Evolutionary conservation across 2,113 vertebrate species (phyloP), one percentile per base, ranked within the genome.

Genomic region (Festucalex cinctus): DNA sequence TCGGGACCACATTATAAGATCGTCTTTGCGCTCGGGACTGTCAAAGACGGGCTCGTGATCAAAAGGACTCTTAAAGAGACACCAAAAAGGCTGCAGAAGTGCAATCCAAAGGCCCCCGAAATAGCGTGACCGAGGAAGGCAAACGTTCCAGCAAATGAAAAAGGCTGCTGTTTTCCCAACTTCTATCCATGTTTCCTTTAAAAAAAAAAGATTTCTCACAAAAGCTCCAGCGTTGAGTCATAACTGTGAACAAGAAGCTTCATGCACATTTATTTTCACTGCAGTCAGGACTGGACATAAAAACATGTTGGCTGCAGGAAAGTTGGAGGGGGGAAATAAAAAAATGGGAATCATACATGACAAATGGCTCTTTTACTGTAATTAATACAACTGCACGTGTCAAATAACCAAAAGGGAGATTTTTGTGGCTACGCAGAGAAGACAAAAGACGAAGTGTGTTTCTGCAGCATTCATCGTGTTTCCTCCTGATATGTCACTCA

Each of bases 401-500:
- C 39, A 17, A 43, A 24, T 24, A 5, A 32, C 59, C n/a, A 60
- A 62, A 62, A 37, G 35, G 35, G 68, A 70, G 62, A 60, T 75
- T 74, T 74, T 73, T 71, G 20, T 57, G 5, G 71, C 69, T 57
- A 32, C 2, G 24, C 58, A 67, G 63, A 49, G 83, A 86, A 72
- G 62, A 75, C 67, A 80, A 46, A 44, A 17, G 16, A 17, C 14
- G 79, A 74, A 71, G 68, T 44, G 51, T 78, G 70, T 86, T 88
- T 80, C 80, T 49, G 80, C 62, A 83, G 74, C 26, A 28, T 51
- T 63, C 5, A 71, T 84, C 74, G 43, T 58, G 64, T 83, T 88
- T 87, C 84, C 70, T 72, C 63, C 57, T 22, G 2, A 36, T 2
- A 51, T 83, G 88, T 87, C 88, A 87, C 59, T 88, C 88, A 88